A percentile compares a stretch with the other conserved stretches of the same genome.
Evolutionary conservation across 2,113 vertebrate genomes (phyloP).

Genomic region (Sapajus apella): DNA sequence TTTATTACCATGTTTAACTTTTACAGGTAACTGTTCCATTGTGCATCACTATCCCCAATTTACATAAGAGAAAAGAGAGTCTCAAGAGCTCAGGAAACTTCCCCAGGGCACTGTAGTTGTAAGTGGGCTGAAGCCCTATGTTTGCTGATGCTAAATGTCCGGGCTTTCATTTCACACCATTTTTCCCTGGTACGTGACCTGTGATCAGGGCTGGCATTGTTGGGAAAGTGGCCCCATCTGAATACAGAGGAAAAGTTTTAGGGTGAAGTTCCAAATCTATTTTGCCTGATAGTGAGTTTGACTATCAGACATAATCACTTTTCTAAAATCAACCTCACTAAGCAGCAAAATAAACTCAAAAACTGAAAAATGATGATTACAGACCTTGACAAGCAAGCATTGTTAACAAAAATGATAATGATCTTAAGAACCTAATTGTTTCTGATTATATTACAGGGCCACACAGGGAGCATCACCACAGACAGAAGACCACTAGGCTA

Average conservation of each 20-base stretch:
- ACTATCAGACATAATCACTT: neutral
- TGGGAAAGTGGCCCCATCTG: accelerated
- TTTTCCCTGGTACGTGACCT: neutral
- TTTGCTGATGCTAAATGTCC: neutral
- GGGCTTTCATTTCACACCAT: neutral
- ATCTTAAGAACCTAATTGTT: neutral
- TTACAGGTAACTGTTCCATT: neutral
- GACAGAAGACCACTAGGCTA: neutral
- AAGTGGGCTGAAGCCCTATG: accelerated
- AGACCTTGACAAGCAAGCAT: neutral
- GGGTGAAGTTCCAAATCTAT: neutral
- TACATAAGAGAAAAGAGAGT: neutral
- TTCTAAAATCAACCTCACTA: neutral
- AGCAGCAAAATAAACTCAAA: neutral
- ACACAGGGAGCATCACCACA: too few relatives aligned
- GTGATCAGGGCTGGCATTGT: too few relatives aligned
- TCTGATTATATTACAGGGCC: neutral
- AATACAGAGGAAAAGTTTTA: neutral
- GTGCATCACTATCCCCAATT: neutral
- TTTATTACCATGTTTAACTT: neutral
- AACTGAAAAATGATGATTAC: neutral
- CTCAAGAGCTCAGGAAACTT: neutral
- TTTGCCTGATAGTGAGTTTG: neutral
- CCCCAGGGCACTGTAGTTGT: accelerated
- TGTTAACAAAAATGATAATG: neutral